Base-by-base conservation (phyloP, 2,113 vertebrate genomes). In the Vimba vimba region DNA sequence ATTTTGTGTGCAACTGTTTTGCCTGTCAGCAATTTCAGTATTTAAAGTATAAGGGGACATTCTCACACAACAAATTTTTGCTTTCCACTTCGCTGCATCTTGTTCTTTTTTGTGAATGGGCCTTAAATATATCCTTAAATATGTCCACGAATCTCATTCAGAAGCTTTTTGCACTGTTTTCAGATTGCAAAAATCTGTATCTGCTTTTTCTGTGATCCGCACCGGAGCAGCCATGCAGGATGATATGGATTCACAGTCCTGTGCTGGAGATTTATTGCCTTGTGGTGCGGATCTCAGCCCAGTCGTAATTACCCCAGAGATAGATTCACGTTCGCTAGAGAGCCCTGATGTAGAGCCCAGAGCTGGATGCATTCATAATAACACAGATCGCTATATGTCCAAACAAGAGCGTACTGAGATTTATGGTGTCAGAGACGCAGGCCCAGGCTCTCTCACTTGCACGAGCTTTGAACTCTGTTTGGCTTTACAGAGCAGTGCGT, bases 341-440 rank as follows among this genome's bases (percentile, higher is more conserved):
- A 33, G 68, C 83, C 84, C 86, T 88, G 85, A 87, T 89, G 85
- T 81, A 87, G 83, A 87, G 89, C 66, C 55, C 36, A 19, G 27
- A 30, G 25, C 73, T 55, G 60, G 82, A 79, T 68, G 78, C 80
- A 84, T 87, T 85, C 87, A 85, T 87, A 82, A 79, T 82, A 76
- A 89, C 81, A 83, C 57, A 82, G 88, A 89, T 78, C 76, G 33
- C 82, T 62, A 64, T 81, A 81, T 91, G 88, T 87, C 88, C 78
- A 84, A 87, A 84, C 82, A 66, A 79, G 71, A 57, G 52, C 55
- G 62, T 43, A 50, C 84, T 59, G 74, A 87, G 81, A 89, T 91
- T 89, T 91, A 89, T 71, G 43, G 68, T 62, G 33, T 76, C 66
- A 69, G 43, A 80, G 23, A 52, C 45, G 33, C 80, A 87, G 86